Evolutionary conservation across 2,888 invertebrate genomes (phyloP).

Genomic region (Morpho helenor): DNA sequence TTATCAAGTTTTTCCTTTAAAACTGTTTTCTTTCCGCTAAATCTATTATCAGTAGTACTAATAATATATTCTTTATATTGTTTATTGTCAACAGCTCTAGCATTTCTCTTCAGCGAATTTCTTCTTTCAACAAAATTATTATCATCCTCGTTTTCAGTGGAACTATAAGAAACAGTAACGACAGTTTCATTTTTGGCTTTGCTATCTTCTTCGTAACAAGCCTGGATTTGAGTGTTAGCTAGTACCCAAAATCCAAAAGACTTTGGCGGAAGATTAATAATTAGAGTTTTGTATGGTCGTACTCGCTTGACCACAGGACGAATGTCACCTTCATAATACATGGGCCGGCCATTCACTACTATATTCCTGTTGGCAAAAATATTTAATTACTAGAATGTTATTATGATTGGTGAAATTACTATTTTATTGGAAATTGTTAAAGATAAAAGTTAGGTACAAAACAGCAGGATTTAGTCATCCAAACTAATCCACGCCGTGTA

Average conservation of each 20-base stretch:
- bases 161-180: slow-evolving; percentile 24
- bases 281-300: slow-evolving; percentile 72
- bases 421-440: too few species aligned
- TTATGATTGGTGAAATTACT: too few species aligned
- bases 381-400: neutral
- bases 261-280: slow-evolving; percentile 81
- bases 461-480: too few species aligned
- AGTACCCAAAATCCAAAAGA: slow-evolving; percentile 88
- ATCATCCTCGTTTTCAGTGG: slow-evolving; percentile 28
- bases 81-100: slow-evolving; percentile 2
- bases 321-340: slow-evolving; percentile 79
- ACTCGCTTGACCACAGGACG: slow-evolving; percentile 74
- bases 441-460: too few species aligned
- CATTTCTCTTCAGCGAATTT: slow-evolving; percentile 36
- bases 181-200: slow-evolving; percentile 30
- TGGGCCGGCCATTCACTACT: slow-evolving; percentile 81
- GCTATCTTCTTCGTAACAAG: slow-evolving; percentile 60
- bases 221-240: slow-evolving; percentile 81
- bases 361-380: slow-evolving; percentile 68
- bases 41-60: too few species aligned
- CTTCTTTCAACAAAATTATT: slow-evolving; percentile 35
- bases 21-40: slow-evolving; percentile 25
- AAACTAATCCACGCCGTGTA: too few species aligned
- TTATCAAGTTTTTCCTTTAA: slow-evolving; percentile 38
- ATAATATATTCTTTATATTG: slow-evolving; percentile 10